These are phyloP conservation scores for Nansenia antarctica DNA, from an alignment of 2,113 vertebrate genomes.

Conservation along the genomic window DNA sequence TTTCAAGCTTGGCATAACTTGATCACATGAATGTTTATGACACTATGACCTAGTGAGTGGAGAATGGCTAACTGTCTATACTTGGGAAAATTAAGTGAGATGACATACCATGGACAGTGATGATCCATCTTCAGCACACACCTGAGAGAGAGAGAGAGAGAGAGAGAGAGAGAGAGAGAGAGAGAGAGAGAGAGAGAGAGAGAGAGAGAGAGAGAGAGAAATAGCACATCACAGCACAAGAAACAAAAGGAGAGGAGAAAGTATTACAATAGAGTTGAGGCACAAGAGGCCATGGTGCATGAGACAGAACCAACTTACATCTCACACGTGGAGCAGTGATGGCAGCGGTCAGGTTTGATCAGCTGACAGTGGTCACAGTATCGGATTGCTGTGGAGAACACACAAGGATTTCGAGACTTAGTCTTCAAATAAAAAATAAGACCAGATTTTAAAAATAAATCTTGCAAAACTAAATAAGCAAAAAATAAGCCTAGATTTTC, in stretches of 20 bases:
- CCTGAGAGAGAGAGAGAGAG: conserved; percentile 63
- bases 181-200: no score
- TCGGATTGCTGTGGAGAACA: conserved; percentile 80
- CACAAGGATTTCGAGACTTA: no score
- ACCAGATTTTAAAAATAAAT: no score
- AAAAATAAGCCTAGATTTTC: no score
- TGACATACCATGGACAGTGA: conserved; percentile 94
- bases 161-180: no score
- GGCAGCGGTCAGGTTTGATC: conserved; percentile 96
- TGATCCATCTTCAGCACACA: conserved; percentile 99
- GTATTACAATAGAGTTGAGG: neutral
- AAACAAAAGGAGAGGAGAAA: conserved; percentile 6
- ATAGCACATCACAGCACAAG: no score
- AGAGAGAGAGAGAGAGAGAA: no score
- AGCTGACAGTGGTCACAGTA: conserved; percentile 95
- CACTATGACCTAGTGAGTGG: no score
- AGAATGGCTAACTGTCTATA: neutral
- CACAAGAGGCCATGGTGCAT: neutral
- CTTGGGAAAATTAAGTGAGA: neutral
- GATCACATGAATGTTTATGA: no score
- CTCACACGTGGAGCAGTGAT: conserved; percentile 97
- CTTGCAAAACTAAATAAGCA: no score
- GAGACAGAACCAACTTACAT: conserved; percentile 78
- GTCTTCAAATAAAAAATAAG: no score
- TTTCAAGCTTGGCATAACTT: no score